phyloP scores from a whole-genome alignment of 2,888 invertebrate species.

The Cordilura impudica region DNA sequence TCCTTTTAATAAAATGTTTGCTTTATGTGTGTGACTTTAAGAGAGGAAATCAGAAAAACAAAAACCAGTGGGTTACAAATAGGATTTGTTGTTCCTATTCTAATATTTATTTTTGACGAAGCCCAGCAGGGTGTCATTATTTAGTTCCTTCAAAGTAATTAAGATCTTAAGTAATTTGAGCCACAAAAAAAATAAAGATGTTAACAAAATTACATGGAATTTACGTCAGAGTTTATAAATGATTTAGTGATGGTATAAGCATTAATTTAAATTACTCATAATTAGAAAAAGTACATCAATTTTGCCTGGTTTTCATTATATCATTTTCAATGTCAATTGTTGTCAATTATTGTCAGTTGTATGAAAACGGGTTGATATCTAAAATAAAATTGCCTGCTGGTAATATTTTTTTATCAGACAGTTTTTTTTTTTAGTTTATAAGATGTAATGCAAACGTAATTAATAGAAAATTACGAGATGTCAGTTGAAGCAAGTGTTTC shows the following conservation, averaged over 20 bases:
- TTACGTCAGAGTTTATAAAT: not conserved
- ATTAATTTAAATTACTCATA: too few species aligned
- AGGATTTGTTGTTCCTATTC: not conserved
- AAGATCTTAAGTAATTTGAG: not conserved
- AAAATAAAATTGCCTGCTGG: too few species aligned
- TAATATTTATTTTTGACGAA: not conserved
- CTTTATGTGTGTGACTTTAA: not conserved
- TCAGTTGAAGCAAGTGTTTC: too few species aligned
- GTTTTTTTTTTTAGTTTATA: too few species aligned
- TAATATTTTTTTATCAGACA: too few species aligned
- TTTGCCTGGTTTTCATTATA: too few species aligned
- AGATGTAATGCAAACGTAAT: too few species aligned
- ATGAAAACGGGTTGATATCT: too few species aligned
- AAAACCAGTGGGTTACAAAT: not conserved
- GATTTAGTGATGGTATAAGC: not conserved
- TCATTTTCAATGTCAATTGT: too few species aligned
- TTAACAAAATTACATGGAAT: not conserved
- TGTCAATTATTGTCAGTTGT: too few species aligned
- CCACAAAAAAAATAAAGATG: not conserved
- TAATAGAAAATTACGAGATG: too few species aligned
- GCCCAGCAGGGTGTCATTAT: not conserved
- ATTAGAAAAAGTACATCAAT: too few species aligned
- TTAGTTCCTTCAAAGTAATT: not conserved
- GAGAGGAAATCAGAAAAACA: not conserved
- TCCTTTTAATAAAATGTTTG: not conserved